phyloP scores from a whole-genome alignment of 1,140 invertebrate species.

The Anagrus nilaparvatae region DNA sequence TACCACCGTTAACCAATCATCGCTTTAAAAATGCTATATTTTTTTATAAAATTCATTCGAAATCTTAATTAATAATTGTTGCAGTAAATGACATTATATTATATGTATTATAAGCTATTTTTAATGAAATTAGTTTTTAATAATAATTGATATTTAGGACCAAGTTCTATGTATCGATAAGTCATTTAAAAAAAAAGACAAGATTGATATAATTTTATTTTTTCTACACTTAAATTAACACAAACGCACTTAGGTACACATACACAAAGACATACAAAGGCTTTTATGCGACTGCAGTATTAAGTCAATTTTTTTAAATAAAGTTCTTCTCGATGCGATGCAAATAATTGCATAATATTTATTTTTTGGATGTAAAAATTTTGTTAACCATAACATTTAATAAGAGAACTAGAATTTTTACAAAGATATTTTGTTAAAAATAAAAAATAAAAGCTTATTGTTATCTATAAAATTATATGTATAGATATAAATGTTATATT shows the following conservation, averaged over 20 bases:
- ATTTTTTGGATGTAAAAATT: slow-evolving; percentile 20
- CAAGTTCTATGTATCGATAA: slow-evolving; percentile 9
- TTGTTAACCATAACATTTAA: no score
- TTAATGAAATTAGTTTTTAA: slow-evolving; percentile 1
- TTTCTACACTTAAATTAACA: no score
- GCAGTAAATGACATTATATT: background rate
- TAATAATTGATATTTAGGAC: background rate
- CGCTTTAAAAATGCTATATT: background rate
- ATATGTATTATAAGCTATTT: background rate
- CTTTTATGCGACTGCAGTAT: slow-evolving; percentile 14
- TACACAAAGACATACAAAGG: slow-evolving; percentile 15
- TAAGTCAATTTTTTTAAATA: slow-evolving; percentile 14
- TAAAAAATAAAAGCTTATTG: slow-evolving; percentile 11
- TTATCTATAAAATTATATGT: slow-evolving; percentile 12
- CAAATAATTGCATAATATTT: background rate
- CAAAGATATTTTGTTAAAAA: no score
- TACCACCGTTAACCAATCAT: slow-evolving; percentile 11
- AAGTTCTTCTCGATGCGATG: slow-evolving; percentile 4
- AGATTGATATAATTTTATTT: no score
- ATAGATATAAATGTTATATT: slow-evolving; percentile 12
- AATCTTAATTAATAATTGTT: background rate
- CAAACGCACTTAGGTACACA: no score
- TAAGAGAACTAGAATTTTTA: no score
- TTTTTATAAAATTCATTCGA: background rate
- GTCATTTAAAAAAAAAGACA: no score